Conservation (phyloP, 2,113 vertebrate genomes). For the Beaufortia kweichowensis region DNA sequence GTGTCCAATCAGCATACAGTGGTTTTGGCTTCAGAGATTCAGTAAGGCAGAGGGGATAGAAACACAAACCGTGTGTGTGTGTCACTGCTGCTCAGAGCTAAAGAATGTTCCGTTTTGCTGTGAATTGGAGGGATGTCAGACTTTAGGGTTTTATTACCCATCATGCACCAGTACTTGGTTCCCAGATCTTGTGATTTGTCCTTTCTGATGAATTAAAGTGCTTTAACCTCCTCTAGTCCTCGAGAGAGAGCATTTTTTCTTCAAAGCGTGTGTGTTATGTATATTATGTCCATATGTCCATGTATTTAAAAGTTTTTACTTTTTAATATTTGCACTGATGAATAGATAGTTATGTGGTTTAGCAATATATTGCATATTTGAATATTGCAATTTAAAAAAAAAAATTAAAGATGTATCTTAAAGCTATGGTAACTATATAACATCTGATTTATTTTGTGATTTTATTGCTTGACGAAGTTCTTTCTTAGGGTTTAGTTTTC, state of each 20-base stretch:
- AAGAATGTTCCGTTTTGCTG: slow-evolving; percentile 38
- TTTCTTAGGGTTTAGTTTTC: too few relatives aligned
- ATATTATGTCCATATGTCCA: too few relatives aligned
- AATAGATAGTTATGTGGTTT: too few relatives aligned
- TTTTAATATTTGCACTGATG: too few relatives aligned
- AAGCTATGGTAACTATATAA: too few relatives aligned
- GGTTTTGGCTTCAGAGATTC: slow-evolving; percentile 60
- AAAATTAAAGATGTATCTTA: too few relatives aligned
- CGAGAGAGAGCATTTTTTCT: background rate
- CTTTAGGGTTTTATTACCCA: slow-evolving; percentile 32
- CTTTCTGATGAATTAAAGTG: background rate
- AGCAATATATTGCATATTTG: too few relatives aligned
- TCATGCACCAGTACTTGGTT: slow-evolving; percentile 25
- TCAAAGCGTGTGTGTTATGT: background rate
- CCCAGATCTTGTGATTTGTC: slow-evolving; percentile 21
- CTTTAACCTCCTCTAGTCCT: background rate
- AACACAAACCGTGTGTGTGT: slow-evolving; percentile 41
- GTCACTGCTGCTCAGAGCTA: slow-evolving; percentile 2
- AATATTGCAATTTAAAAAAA: too few relatives aligned
- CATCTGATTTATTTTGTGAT: too few relatives aligned
- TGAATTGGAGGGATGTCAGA: slow-evolving; percentile 26
- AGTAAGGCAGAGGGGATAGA: slow-evolving; percentile 53
- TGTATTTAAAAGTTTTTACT: too few relatives aligned
- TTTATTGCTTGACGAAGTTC: too few relatives aligned
- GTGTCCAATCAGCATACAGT: slow-evolving; percentile 65